A percentile compares a stretch with the other conserved stretches of the same genome.
These are phyloP conservation scores for Psettodes erumei DNA, from an alignment of 2,113 vertebrate genomes.

Conservation along the genomic window DNA sequence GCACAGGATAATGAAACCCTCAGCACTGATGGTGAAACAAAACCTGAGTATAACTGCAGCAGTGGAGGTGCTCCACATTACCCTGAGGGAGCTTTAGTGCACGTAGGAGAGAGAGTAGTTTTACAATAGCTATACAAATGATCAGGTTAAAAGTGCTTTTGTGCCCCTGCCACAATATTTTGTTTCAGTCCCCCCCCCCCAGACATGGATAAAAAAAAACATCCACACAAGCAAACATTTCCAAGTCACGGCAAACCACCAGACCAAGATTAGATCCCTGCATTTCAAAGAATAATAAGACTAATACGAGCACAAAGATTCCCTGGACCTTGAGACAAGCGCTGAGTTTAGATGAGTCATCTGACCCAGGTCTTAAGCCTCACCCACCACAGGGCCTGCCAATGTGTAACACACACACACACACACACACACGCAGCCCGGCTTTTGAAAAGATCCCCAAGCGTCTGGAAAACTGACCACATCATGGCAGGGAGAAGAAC, in stretches of 20 bases:
- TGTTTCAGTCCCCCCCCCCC: slow-evolving; percentile 59
- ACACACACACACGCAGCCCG: slow-evolving; percentile 31
- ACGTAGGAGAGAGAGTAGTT: slow-evolving; percentile 33
- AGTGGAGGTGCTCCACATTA: slow-evolving; percentile 36
- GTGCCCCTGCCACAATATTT: slow-evolving; percentile 61
- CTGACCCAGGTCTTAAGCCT: slow-evolving; percentile 67
- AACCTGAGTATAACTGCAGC: slow-evolving; percentile 35
- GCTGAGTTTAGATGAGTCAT: slow-evolving; percentile 67
- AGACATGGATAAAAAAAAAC: slow-evolving; percentile 45
- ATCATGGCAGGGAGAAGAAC: slow-evolving; percentile 63
- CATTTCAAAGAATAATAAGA: slow-evolving; percentile 69
- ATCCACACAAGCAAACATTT: slow-evolving; percentile 59
- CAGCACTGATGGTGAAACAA: slow-evolving; percentile 43
- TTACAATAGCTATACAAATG: slow-evolving; percentile 67
- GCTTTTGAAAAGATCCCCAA: slow-evolving; percentile 65
- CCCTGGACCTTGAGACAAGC: slow-evolving; percentile 49
- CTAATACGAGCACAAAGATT: slow-evolving; percentile 57
- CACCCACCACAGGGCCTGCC: slow-evolving; percentile 57
- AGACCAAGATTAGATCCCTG: slow-evolving; percentile 53
- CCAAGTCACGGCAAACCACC: slow-evolving; percentile 39
- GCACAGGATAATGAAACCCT: slow-evolving; percentile 35
- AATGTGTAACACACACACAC: slow-evolving; percentile 50
- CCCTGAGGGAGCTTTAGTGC: slow-evolving; percentile 37
- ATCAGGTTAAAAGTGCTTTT: slow-evolving; percentile 50
- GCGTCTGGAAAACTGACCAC: slow-evolving; percentile 72